Percentiles rank a stretch among this genome's conserved stretches.
Evolutionary conservation across 2,113 vertebrate genomes (phyloP).

Genomic region (Otocyon megalotis): DNA sequence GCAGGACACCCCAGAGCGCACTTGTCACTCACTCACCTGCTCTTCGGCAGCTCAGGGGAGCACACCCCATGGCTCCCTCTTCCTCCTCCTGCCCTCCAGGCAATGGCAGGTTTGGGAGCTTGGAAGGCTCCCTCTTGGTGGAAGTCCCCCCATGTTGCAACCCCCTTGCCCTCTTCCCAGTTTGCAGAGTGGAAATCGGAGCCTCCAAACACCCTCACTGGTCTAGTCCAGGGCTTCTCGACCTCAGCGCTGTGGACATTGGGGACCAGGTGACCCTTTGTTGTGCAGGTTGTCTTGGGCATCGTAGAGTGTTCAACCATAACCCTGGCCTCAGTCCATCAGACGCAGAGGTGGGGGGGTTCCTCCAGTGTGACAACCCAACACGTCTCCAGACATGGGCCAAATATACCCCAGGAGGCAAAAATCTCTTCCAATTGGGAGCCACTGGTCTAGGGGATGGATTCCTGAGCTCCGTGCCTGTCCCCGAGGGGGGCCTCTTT

Average conservation of each 20-base stretch:
- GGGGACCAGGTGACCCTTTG: not conserved
- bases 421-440: not conserved
- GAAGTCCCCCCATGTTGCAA: not conserved
- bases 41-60: not conserved
- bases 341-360: too few species aligned
- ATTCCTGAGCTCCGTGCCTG: not conserved
- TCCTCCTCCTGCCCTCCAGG: not conserved
- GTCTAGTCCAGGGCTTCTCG: not conserved
- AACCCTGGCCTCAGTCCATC: not conserved
- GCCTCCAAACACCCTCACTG: not conserved
- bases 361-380: not conserved
- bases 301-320: fast-evolving
- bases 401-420: too few species aligned
- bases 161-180: not conserved
- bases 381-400: too few species aligned
- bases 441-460: too few species aligned
- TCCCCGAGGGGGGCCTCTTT: not conserved
- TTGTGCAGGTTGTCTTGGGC: too few species aligned
- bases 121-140: not conserved
- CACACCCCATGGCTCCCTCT: not conserved
- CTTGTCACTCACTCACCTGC: not conserved
- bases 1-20: slow-evolving; percentile 45
- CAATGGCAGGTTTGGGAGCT: not conserved
- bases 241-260: not conserved
- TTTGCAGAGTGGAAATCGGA: not conserved